Evolutionary conservation across 2,113 vertebrate species (phyloP).

Genomic region (Leptosomus discolor): DNA sequence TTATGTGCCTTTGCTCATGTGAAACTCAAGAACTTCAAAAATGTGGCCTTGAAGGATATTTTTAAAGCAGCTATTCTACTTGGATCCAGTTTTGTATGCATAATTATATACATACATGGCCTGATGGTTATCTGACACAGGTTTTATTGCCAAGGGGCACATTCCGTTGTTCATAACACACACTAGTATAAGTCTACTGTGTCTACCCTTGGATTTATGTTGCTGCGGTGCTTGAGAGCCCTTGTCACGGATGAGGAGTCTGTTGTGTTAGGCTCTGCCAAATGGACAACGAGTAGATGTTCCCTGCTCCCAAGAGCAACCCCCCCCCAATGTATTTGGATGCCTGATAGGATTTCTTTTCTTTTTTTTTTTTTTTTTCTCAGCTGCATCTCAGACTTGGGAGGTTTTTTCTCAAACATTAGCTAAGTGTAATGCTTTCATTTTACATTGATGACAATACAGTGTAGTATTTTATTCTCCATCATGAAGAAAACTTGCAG

Average conservation of each 20-base stretch:
- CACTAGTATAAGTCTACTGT: not conserved
- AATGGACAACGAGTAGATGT: not conserved
- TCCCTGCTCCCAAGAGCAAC: not conserved
- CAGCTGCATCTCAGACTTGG: not conserved
- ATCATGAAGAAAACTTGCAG: not conserved
- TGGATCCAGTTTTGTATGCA: not conserved
- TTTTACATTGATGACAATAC: not conserved
- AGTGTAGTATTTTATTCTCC: not conserved
- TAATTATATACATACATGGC: not conserved
- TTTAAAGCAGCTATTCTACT: constrained; percentile 11
- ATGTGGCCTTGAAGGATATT: not conserved
- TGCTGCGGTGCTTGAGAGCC: not conserved
- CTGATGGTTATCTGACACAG: not conserved
- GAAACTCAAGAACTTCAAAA: not conserved
- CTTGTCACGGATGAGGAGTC: not conserved
- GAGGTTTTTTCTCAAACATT: not conserved
- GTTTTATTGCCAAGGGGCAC: constrained; percentile 18
- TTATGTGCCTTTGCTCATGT: not conserved
- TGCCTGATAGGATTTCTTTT: not conserved
- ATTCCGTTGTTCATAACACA: not conserved
- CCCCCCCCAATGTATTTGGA: not conserved
- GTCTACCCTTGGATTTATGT: not conserved
- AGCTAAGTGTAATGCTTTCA: not conserved
- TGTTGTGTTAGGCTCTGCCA: not conserved
- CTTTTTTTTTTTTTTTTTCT: not conserved